Percentiles rank a stretch among this genome's conserved stretches.
These are phyloP conservation scores for Hemicordylus capensis DNA, from an alignment of 2,113 vertebrate species.

Conservation along the genomic window DNA sequence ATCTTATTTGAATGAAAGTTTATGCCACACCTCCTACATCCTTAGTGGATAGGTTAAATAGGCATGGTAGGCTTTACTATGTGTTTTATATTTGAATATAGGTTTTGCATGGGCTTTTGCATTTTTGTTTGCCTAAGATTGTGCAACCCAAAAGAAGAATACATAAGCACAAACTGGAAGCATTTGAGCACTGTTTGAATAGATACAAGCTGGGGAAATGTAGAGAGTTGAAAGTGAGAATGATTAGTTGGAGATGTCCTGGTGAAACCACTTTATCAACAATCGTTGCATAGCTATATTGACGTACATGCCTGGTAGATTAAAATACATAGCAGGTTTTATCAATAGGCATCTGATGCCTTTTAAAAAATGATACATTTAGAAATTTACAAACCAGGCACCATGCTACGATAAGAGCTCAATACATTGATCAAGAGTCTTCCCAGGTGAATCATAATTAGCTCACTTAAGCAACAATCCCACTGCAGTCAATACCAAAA, in stretches of 20 bases:
- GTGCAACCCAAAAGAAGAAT: too few species aligned
- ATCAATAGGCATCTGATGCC: neutral
- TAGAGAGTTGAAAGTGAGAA: neutral
- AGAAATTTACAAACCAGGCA: neutral
- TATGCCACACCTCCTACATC: too few species aligned
- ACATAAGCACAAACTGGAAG: neutral
- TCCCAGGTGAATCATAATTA: constrained; percentile 11
- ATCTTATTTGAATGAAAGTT: too few species aligned
- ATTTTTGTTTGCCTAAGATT: too few species aligned
- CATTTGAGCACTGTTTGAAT: neutral
- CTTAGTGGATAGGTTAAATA: too few species aligned
- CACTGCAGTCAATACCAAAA: neutral
- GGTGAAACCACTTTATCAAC: neutral
- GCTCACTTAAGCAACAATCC: neutral
- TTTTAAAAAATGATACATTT: neutral
- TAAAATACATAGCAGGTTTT: neutral
- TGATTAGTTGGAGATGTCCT: neutral
- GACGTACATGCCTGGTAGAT: neutral
- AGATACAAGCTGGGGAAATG: neutral
- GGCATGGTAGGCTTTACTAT: too few species aligned
- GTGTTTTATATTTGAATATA: too few species aligned
- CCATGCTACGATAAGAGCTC: neutral
- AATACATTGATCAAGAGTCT: neutral
- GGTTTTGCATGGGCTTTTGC: too few species aligned
- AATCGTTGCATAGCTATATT: neutral